Percentiles rank a stretch among this genome's conserved stretches.
Evolutionary conservation across 2,113 vertebrate genomes (phyloP).

Genomic region (Meriones unguiculatus): DNA sequence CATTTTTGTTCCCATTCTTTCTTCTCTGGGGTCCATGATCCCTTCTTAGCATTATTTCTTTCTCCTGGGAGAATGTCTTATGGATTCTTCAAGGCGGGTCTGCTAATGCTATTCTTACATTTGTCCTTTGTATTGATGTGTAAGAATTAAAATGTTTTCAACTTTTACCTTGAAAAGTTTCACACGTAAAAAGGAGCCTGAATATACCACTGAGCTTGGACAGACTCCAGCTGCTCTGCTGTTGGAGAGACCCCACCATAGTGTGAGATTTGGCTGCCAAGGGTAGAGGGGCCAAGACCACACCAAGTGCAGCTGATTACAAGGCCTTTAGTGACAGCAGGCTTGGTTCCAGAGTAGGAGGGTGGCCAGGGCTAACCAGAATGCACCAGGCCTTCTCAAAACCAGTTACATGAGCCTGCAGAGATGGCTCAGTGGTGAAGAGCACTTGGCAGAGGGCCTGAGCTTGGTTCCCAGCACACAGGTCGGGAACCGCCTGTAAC

Average conservation of each 20-base stretch:
- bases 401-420: background rate
- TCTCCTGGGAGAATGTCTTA: background rate
- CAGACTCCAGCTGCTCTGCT: background rate
- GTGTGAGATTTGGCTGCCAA: background rate
- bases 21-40: background rate
- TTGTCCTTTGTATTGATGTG: background rate
- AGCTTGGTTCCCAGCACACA: background rate
- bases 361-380: background rate
- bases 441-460: background rate
- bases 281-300: background rate
- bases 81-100: background rate
- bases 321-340: background rate
- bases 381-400: background rate
- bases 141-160: background rate
- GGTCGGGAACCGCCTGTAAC: background rate
- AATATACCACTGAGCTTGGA: background rate
- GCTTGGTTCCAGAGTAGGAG: background rate
- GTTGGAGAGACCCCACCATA: background rate
- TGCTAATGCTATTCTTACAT: background rate
- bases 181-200: background rate
- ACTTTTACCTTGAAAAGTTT: slow-evolving; percentile 23
- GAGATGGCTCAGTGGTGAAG: background rate
- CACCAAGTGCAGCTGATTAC: too few relatives aligned
- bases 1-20: background rate
- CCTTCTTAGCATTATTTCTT: background rate